Conservation (phyloP, 2,888 invertebrate species). For the Brachyopa scutellaris region DNA sequence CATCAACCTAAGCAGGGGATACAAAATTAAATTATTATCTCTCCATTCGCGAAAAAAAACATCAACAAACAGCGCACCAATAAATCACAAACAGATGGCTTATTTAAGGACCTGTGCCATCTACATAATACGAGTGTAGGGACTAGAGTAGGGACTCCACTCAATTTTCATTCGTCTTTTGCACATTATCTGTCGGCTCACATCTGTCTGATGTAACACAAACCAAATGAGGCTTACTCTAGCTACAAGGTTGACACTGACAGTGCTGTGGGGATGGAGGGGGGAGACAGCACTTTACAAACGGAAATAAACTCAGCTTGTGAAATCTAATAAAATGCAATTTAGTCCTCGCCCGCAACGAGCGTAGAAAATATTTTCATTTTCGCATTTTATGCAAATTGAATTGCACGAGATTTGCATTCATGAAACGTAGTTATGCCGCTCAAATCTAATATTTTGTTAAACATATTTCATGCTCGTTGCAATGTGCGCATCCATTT, state of each 20-base stretch:
- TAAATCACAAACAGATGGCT: conserved; percentile 24
- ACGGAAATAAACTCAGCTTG: conserved; percentile 70
- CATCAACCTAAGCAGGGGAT: neutral
- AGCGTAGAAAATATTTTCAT: conserved; percentile 53
- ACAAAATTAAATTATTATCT: conserved; percentile 11
- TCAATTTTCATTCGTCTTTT: conserved; percentile 35
- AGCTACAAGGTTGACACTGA: conserved; percentile 8
- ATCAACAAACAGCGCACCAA: neutral
- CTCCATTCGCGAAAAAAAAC: neutral
- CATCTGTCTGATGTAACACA: no score
- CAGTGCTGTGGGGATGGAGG: neutral
- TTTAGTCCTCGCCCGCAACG: conserved; percentile 50
- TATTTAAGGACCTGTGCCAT: neutral
- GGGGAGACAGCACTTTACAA: conserved; percentile 36
- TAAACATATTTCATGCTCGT: conserved; percentile 72
- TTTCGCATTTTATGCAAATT: conserved; percentile 71
- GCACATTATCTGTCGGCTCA: conserved; percentile 22
- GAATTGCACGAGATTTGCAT: conserved; percentile 71
- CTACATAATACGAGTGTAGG: no score
- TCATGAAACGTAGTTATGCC: conserved; percentile 69
- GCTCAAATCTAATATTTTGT: conserved; percentile 71
- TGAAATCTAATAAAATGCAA: conserved; percentile 70
- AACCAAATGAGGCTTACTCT: conserved; percentile 52
- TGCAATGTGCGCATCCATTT: conserved; percentile 71
- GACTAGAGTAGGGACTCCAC: conserved; percentile 4